Base-by-base conservation (phyloP, 35 echinoderm and acorn worm genomes). In the Acanthaster planci region DNA sequence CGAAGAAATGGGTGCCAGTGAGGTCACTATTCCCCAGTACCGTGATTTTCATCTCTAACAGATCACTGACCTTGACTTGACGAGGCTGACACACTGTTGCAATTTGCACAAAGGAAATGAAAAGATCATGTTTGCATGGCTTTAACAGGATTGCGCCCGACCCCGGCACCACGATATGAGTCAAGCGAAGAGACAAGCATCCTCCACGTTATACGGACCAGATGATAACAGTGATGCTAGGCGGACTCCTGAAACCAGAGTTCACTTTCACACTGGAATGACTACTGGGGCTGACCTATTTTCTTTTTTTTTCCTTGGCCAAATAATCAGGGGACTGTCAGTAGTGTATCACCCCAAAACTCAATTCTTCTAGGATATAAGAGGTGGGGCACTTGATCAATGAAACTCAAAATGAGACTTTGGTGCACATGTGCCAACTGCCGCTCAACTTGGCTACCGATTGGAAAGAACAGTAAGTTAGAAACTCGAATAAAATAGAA, bases 71-170 rank as follows among this genome's bases (percentile, higher is more conserved):
- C 64, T 72, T 72, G 64, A 8, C 23, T 72, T 26, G 26, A 14
- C 64, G 30, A 34, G 64, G 34, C 64, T 12, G 26, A 72, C 64
- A 72, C 64, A 72, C 64, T 72, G 64, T 72, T 72, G 34, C 64
- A 72, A 72, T 72, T 72, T 72, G 34, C 64, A 16, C n/a, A 14
- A 72, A 72, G 64, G 64, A 72, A 72, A 72, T 72, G 64, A 72
- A 72, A 30, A 72, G 34, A 72, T 72, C 26, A 72, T 30, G 64
- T 72, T 35, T 26, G 64, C 64, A 72, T 72, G 64, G 64, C 21
- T 30, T 72, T 36, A 7, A 72, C 64, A 26, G 34, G 30, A 72
- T 72, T 26, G 64, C 29, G 64, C 14, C 34, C 23, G 64, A 31
- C 21, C 64, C 14, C 64, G 64, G 64, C 64, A 29, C 64, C 8